Percentiles rank a stretch among this genome's conserved stretches.
phyloP scores from a whole-genome alignment of 2,113 vertebrate species.

The Phalacrocorax carbo region DNA sequence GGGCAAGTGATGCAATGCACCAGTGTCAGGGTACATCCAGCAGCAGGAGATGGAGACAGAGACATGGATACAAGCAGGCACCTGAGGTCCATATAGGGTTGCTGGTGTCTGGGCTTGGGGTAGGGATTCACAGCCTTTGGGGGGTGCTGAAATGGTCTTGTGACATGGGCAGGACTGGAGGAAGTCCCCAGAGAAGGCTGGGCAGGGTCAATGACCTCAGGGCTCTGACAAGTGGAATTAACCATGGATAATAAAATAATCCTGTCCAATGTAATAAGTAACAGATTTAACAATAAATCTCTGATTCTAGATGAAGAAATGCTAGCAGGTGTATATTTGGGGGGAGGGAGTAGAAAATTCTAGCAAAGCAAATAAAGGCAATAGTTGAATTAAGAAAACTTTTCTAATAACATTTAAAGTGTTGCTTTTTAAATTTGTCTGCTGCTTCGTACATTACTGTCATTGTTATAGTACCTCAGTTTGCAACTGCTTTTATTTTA shows the following conservation, averaged over 20 bases:
- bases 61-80: fast-evolving
- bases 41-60: background rate
- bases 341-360: background rate
- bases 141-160: background rate
- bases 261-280: background rate
- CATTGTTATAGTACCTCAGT: background rate
- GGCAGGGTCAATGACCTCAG: too few species aligned
- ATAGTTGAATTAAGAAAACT: background rate
- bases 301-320: background rate
- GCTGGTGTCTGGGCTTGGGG: too few species aligned
- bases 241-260: slow-evolving; percentile 19
- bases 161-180: background rate
- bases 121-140: background rate
- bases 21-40: background rate
- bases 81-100: background rate
- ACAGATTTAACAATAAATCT: background rate
- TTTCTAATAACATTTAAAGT: background rate
- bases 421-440: background rate
- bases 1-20: background rate
- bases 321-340: background rate
- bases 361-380: background rate
- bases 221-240: background rate
- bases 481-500: background rate
- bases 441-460: background rate
- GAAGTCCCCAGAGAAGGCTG: background rate